A percentile compares a stretch with the other conserved stretches of the same genome.
Conservation (phyloP, 2,797 vertebrate genomes). For the Champsocephalus esox region DNA sequence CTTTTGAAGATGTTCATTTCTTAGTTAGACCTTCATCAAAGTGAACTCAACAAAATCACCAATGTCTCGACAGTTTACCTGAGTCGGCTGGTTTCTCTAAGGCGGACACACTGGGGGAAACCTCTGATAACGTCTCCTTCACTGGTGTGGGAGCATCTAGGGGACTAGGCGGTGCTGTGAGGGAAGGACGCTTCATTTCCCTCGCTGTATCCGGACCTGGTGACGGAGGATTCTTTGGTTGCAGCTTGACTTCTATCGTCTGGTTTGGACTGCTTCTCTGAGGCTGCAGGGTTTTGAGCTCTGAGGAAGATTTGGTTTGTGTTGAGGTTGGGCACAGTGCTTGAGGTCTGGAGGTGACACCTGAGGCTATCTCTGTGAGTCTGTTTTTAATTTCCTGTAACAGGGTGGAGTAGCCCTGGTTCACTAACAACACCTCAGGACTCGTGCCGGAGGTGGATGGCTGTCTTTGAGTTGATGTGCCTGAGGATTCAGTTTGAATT, state of each 20-base stretch:
- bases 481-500: conserved; percentile 36
- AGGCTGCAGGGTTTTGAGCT: not conserved
- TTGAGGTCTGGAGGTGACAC: conserved; percentile 13
- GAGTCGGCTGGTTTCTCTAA: conserved; percentile 35
- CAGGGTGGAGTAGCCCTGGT: conserved; percentile 1
- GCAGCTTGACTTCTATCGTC: conserved; percentile 1
- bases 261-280: not conserved
- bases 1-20: not conserved
- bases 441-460: not conserved
- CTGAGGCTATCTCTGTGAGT: conserved; percentile 10
- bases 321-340: not conserved
- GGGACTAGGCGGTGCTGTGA: not conserved
- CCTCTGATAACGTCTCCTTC: conserved; percentile 1
- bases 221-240: conserved; percentile 36
- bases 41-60: not conserved
- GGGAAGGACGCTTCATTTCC: conserved; percentile 1
- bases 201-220: not conserved
- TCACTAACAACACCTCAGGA: not conserved
- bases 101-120: not conserved
- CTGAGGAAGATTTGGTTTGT: conserved; percentile 7
- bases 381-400: conserved; percentile 30
- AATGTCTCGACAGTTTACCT: conserved; percentile 49
- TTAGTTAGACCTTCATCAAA: not conserved
- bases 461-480: not conserved
- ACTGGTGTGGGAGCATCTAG: not conserved